Evolutionary conservation across 1,140 invertebrate species (phyloP), one percentile per base, ranked within the genome.

Genomic region (Coelopa frigida): DNA sequence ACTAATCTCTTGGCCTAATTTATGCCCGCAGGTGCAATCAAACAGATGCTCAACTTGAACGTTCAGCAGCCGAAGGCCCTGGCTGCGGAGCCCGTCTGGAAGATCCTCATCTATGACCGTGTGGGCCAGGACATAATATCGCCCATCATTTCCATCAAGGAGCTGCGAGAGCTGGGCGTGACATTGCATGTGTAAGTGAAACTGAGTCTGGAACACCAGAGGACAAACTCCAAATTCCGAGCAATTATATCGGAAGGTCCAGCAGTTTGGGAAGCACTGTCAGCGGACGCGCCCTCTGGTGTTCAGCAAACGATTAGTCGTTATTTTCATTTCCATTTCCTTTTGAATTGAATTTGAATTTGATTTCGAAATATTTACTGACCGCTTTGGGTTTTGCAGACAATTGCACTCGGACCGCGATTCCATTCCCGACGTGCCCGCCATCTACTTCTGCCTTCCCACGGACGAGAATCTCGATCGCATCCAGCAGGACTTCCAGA

Each of bases 101-200:
- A 96, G 75, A 81, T 99, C 49, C 74, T 99, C 35, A 83, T 99
- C 45, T 98, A 98, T 65, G 97, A 99, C 72, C 79, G 88, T 57
- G 82, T 85, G 56, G 94, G 94, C 5, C 95, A 98, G 73, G 95
- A 99, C 68, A 98, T 99, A 36, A 96, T 99, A 57, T 97, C 95
- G 14, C 94, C 96, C 3, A 71, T 99, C 37, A 80, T 99, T 59
- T 91, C 91, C 31, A 84, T 99, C 0, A 97, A 96, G 73, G 94
- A 99, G 68, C 74, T 99, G 3, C 70, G 95, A 61, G 94, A 98
- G 71, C 72, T 95, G 55, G 96, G 96, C 49, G 89, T 99, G 12
- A 99, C 97, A 36, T 76, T 99, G 44, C 94, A 98, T 78, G 82
- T 99, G 88, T 95, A 79, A 81, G 82, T 75, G 44, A 26, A 3